A percentile compares a stretch with the other conserved stretches of the same genome.
These are phyloP conservation scores for Tretioscincus oriximinensis DNA, from an alignment of 2,113 vertebrate genomes.

Conservation along the genomic window DNA sequence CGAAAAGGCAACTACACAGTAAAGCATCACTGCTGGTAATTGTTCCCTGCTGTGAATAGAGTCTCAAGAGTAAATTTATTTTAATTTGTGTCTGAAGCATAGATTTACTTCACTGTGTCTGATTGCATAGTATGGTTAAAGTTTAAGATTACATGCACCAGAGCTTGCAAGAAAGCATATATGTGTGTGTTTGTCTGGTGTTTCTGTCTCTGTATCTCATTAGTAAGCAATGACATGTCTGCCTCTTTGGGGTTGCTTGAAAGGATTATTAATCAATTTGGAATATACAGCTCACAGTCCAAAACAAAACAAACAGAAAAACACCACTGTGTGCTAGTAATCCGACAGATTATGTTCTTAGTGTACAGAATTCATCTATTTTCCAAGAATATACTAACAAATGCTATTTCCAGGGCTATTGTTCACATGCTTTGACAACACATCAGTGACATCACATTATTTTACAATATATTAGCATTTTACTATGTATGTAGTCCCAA, in stretches of 20 bases:
- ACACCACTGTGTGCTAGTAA: neutral
- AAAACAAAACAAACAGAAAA: neutral
- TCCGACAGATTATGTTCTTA: neutral
- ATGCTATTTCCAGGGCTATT: conserved; percentile 26
- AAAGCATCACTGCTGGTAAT: neutral
- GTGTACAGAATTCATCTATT: neutral
- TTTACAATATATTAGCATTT: neutral
- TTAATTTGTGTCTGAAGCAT: neutral
- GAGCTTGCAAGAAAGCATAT: neutral
- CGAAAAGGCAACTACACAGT: neutral
- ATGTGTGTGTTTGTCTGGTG: too few relatives aligned
- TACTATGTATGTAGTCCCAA: conserved; percentile 42
- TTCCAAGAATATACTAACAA: neutral
- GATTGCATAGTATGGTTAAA: neutral
- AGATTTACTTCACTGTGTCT: neutral
- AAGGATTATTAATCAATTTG: neutral
- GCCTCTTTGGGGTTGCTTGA: neutral
- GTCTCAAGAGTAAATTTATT: neutral
- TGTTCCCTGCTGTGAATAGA: neutral
- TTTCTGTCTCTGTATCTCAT: neutral
- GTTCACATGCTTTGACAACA: conserved; percentile 14
- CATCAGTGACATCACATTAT: conserved; percentile 3
- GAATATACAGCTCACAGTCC: neutral
- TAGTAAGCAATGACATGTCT: neutral
- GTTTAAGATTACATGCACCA: neutral